phyloP scores from a whole-genome alignment of 2,113 vertebrate genomes.

The Sinocyclocheilus anophthalmus region DNA sequence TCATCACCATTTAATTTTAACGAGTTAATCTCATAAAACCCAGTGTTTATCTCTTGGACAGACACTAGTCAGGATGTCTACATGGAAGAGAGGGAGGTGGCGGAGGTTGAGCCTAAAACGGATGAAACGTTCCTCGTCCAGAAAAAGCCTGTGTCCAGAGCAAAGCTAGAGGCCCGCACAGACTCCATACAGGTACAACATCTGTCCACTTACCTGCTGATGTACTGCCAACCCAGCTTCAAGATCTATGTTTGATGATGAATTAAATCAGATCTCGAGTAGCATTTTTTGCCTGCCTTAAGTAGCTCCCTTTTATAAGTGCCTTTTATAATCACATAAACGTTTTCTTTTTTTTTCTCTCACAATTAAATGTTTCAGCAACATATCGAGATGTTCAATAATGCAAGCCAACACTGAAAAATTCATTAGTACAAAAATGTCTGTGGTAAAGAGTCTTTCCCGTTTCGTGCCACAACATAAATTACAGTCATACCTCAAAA shows the following conservation, averaged over 20 bases:
- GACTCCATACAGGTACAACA: slow-evolving; percentile 82
- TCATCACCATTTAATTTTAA: not conserved
- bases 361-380: not conserved
- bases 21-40: not conserved
- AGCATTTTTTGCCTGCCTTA: not conserved
- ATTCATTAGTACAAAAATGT: not conserved
- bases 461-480: not conserved
- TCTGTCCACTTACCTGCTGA: not conserved
- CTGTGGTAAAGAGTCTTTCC: too few species aligned
- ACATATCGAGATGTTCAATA: not conserved
- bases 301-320: not conserved
- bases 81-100: slow-evolving; percentile 85
- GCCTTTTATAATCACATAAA: not conserved
- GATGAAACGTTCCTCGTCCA: slow-evolving; percentile 86
- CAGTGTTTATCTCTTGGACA: slow-evolving; percentile 61
- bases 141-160: slow-evolving; percentile 79
- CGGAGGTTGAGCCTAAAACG: slow-evolving; percentile 80
- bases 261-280: not conserved
- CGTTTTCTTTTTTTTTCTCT: too few species aligned
- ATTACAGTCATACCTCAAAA: not conserved
- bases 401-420: not conserved
- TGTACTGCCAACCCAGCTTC: not conserved
- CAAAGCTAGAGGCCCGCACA: slow-evolving; percentile 79
- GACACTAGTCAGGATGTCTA: slow-evolving; percentile 82
- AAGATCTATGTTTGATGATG: not conserved